A percentile compares a stretch with the other conserved stretches of the same genome.
phyloP scores from a whole-genome alignment of 1,140 invertebrate species.

The Aphelinus certus region DNA sequence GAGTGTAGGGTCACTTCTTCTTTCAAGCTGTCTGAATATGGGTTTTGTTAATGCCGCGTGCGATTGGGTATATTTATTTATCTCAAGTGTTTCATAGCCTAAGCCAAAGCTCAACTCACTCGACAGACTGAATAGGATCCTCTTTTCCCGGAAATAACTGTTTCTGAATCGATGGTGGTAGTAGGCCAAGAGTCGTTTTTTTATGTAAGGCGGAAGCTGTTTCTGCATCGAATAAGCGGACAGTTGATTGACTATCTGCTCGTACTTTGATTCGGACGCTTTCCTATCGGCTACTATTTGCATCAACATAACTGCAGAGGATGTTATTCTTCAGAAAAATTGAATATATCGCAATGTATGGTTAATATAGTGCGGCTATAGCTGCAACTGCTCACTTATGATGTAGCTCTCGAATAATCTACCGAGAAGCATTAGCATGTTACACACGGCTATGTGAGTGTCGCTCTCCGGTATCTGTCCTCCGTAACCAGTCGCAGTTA shows the following conservation, averaged over 20 bases:
- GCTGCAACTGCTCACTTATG: slow-evolving; percentile 44
- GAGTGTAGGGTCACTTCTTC: slow-evolving; percentile 57
- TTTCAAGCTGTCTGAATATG: slow-evolving; percentile 39
- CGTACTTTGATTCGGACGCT: slow-evolving; percentile 53
- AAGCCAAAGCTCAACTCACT: slow-evolving; percentile 43
- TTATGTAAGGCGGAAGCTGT: slow-evolving; percentile 57
- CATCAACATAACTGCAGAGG: slow-evolving; percentile 52
- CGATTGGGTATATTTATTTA: too few species aligned
- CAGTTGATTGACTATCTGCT: slow-evolving; percentile 59
- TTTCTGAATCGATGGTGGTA: slow-evolving; percentile 57
- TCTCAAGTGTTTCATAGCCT: too few species aligned
- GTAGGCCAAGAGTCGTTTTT: slow-evolving; percentile 53
- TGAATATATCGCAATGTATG: slow-evolving; percentile 8
- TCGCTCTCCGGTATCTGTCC: slow-evolving; percentile 43
- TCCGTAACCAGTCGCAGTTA: slow-evolving; percentile 55
- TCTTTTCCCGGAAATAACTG: slow-evolving; percentile 56
- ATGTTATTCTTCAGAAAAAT: slow-evolving; percentile 8
- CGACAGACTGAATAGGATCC: slow-evolving; percentile 53
- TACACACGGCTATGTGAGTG: slow-evolving; percentile 50
- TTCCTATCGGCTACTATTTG: slow-evolving; percentile 51
- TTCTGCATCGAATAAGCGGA: slow-evolving; percentile 57
- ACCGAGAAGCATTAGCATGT: slow-evolving; percentile 55
- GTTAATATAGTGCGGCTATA: too few species aligned
- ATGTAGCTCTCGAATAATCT: slow-evolving; percentile 56
- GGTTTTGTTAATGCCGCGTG: too few species aligned